phyloP scores from a whole-genome alignment of 2,113 vertebrate species.

The Hemichromis elongatus region DNA sequence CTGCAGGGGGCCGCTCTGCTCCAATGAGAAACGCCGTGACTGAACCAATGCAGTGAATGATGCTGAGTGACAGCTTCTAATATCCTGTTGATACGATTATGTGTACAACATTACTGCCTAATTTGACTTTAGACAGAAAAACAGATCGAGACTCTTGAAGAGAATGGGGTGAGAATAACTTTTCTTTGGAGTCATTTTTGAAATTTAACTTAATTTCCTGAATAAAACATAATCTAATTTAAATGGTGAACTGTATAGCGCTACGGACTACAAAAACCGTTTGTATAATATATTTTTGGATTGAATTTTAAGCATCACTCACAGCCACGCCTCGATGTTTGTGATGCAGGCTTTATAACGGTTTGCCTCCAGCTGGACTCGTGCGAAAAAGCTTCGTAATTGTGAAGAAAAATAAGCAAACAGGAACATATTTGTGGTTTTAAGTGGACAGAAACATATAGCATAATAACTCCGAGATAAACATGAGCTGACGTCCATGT shows the following conservation, averaged over 20 bases:
- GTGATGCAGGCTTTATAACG: neutral
- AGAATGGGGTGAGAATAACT: accelerated
- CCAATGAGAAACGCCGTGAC: neutral
- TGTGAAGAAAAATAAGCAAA: neutral
- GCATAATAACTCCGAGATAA: neutral
- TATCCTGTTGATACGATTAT: neutral
- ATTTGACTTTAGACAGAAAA: neutral
- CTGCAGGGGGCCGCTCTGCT: neutral
- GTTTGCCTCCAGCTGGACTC: neutral
- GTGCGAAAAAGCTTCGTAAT: accelerated
- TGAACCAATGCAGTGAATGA: neutral
- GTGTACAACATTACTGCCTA: neutral
- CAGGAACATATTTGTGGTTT: neutral
- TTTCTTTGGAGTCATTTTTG: neutral
- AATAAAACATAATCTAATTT: neutral
- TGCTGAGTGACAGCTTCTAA: slow-evolving; percentile 7
- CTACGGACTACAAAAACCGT: neutral
- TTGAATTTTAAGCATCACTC: neutral
- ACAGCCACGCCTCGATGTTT: neutral
- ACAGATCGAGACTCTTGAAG: neutral
- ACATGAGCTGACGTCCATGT: neutral
- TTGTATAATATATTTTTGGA: accelerated
- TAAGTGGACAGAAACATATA: neutral
- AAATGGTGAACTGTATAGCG: accelerated
- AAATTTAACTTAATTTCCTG: accelerated